A percentile compares a stretch with the other conserved stretches of the same genome.
Evolutionary conservation across 1,140 invertebrate species (phyloP).

Genomic region (Drosophila trapezifrons): DNA sequence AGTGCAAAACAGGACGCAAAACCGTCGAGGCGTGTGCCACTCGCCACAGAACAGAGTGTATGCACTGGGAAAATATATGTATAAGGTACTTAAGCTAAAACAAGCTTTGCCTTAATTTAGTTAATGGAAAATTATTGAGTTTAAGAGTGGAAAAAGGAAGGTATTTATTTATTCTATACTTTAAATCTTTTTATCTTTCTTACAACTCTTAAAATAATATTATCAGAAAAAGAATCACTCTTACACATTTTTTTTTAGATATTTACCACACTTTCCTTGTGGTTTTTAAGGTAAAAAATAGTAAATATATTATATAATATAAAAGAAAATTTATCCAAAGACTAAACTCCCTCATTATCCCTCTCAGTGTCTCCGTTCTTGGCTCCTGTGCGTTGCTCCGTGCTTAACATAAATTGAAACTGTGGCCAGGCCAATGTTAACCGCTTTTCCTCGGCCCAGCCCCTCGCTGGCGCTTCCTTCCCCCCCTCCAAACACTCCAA

Average conservation of each 20-base stretch:
- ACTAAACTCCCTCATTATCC: background rate
- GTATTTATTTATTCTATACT: no score
- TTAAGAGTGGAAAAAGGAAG: no score
- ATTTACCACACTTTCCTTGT: no score
- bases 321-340: background rate
- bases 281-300: no score
- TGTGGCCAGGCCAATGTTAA: constrained; percentile 47
- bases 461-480: constrained; percentile 5
- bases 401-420: constrained; percentile 80
- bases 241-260: no score
- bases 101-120: no score
- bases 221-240: no score
- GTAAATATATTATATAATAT: background rate
- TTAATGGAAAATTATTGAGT: no score
- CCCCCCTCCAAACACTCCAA: no score
- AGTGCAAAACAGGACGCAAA: constrained; percentile 54
- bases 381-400: constrained; percentile 6
- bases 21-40: constrained; percentile 17
- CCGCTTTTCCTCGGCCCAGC: constrained; percentile 12
- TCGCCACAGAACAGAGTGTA: background rate
- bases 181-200: no score
- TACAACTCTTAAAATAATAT: no score
- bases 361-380: background rate
- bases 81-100: no score
- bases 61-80: background rate